Evolutionary conservation across 92 coral and sea anemone genomes (phyloP).

Genomic region (Palythoa grandis): DNA sequence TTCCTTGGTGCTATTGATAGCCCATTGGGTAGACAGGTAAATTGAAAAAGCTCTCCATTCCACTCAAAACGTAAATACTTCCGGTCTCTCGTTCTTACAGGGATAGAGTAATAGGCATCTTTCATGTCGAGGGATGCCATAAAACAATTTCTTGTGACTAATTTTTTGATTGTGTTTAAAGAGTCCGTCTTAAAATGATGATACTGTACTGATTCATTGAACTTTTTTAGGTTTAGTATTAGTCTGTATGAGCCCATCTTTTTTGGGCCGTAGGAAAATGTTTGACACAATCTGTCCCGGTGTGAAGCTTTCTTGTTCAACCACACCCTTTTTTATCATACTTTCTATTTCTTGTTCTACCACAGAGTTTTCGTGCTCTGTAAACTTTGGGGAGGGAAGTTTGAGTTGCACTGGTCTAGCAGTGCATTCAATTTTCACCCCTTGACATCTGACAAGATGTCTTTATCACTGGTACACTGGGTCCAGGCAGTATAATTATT

Average conservation of each 20-base stretch:
- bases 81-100: not conserved
- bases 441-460: slow-evolving; percentile 52
- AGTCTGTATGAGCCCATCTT: slow-evolving; percentile 21
- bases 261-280: slow-evolving; percentile 51
- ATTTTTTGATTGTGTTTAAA: slow-evolving; percentile 34
- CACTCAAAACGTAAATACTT: slow-evolving; percentile 1
- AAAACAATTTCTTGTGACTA: slow-evolving; percentile 42
- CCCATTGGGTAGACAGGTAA: slow-evolving; percentile 38
- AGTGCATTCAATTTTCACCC: slow-evolving; percentile 45
- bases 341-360: slow-evolving; percentile 45
- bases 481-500: slow-evolving; percentile 35
- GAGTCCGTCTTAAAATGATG: slow-evolving; percentile 53
- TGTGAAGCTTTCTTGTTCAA: slow-evolving; percentile 36
- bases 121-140: slow-evolving; percentile 34
- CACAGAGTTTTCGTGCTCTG: slow-evolving; percentile 22
- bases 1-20: slow-evolving; percentile 39
- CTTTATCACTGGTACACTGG: slow-evolving; percentile 45
- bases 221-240: slow-evolving; percentile 48
- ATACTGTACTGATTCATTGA: slow-evolving; percentile 32
- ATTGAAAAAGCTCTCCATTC: not conserved
- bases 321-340: slow-evolving; percentile 40
- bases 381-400: slow-evolving; percentile 22
- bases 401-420: slow-evolving; percentile 40
- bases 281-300: slow-evolving; percentile 47
- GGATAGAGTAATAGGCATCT: not conserved